phyloP scores from a whole-genome alignment of 2,888 invertebrate genomes.

The Hypselothyrea guttata region DNA sequence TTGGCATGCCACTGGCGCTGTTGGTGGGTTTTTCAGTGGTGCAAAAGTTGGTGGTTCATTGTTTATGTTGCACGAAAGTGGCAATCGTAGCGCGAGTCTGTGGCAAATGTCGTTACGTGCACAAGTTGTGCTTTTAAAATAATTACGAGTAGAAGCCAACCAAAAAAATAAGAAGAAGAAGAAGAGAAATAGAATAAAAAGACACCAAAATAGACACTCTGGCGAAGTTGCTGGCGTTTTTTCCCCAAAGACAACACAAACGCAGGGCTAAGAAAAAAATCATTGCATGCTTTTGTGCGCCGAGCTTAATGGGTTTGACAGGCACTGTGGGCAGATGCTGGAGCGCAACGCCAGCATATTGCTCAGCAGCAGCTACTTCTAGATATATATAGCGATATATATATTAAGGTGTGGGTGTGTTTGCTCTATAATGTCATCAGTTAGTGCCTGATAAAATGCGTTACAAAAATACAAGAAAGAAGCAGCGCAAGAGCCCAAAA shows the following conservation, averaged over 20 bases:
- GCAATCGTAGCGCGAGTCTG: slow-evolving; percentile 63
- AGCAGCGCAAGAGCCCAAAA: slow-evolving; percentile 26
- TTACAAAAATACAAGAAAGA: slow-evolving; percentile 8
- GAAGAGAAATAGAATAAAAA: slow-evolving; percentile 43
- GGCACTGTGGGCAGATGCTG: slow-evolving; percentile 62
- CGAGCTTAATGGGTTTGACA: slow-evolving; percentile 57
- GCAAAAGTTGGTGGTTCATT: slow-evolving; percentile 40
- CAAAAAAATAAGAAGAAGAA: too few relatives aligned
- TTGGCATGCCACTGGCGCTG: too few relatives aligned
- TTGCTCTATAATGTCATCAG: slow-evolving; percentile 63
- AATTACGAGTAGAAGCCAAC: slow-evolving; percentile 50
- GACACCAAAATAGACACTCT: slow-evolving; percentile 11
- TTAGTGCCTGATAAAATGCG: slow-evolving; percentile 44
- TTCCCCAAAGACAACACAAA: slow-evolving; percentile 3
- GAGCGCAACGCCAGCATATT: slow-evolving; percentile 46
- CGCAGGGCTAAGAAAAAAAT: slow-evolving; percentile 29
- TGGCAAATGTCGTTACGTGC: slow-evolving; percentile 74
- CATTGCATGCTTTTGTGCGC: slow-evolving; percentile 64
- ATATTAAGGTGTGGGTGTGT: slow-evolving; percentile 14
- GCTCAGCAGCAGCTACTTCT: slow-evolving; percentile 36
- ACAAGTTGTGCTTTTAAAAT: slow-evolving; percentile 77
- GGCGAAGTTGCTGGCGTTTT: too few relatives aligned
- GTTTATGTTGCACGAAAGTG: slow-evolving; percentile 69
- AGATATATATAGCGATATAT: slow-evolving; percentile 9
- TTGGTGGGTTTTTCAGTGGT: background rate